phyloP scores from a whole-genome alignment of 2,888 invertebrate genomes.

The Ligdia adustata region DNA sequence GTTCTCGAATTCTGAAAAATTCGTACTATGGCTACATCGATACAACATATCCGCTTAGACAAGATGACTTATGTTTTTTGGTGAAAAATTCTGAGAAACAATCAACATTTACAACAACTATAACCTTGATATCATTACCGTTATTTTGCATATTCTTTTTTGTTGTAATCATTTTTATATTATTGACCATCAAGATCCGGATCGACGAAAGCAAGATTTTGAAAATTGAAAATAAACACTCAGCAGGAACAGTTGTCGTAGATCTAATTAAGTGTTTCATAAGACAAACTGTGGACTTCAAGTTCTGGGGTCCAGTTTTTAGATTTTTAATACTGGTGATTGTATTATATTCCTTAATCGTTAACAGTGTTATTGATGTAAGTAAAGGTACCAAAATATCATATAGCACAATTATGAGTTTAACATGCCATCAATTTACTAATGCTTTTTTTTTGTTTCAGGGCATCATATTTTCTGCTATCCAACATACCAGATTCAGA shows the following conservation, averaged over 20 bases:
- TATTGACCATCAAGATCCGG: slow-evolving; percentile 52
- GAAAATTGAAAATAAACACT: slow-evolving; percentile 48
- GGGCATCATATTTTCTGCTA: slow-evolving; percentile 73
- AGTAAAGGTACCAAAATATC: slow-evolving; percentile 42
- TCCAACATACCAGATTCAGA: slow-evolving; percentile 66
- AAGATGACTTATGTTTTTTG: slow-evolving; percentile 83
- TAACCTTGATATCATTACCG: slow-evolving; percentile 61
- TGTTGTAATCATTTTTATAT: slow-evolving; percentile 52
- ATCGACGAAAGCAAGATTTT: slow-evolving; percentile 57
- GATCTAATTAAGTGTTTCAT: slow-evolving; percentile 72
- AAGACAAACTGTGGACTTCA: slow-evolving; percentile 69
- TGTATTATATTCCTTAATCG: slow-evolving; percentile 67
- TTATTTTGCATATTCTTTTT: slow-evolving; percentile 57
- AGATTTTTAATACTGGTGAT: slow-evolving; percentile 59
- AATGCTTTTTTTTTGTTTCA: slow-evolving; percentile 43
- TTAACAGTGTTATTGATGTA: slow-evolving; percentile 76
- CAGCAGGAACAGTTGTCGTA: slow-evolving; percentile 51
- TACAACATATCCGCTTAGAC: slow-evolving; percentile 75
- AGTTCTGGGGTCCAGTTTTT: slow-evolving; percentile 64
- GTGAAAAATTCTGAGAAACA: slow-evolving; percentile 77
- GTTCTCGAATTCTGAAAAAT: slow-evolving; percentile 78
- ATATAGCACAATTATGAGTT: too few species aligned
- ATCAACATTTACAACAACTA: slow-evolving; percentile 71
- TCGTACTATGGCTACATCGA: slow-evolving; percentile 79
- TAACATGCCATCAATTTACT: too few species aligned